Percentiles rank a stretch among this genome's conserved stretches.
These are phyloP conservation scores for Uloborus plumipes DNA, from an alignment of 2,888 invertebrate species.

Conservation along the genomic window DNA sequence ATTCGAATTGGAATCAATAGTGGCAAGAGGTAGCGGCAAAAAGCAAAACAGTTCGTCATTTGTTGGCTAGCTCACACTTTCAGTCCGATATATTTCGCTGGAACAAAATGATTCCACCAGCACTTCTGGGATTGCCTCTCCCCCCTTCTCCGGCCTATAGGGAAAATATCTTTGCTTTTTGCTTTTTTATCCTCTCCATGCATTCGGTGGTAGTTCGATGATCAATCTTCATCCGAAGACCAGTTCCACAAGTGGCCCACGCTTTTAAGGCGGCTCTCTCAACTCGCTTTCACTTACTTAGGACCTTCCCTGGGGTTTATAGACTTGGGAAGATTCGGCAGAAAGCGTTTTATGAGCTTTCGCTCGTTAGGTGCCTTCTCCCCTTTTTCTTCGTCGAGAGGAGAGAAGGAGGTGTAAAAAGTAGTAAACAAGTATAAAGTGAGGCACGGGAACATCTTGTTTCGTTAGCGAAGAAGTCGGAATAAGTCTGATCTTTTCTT, in stretches of 20 bases:
- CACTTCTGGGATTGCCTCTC: conserved; percentile 80
- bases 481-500: not conserved
- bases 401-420: not conserved
- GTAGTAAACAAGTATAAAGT: not conserved
- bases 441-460: conserved; percentile 11
- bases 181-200: not conserved
- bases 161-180: no score
- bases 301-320: not conserved
- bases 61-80: no score
- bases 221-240: conserved; percentile 39
- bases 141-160: not conserved
- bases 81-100: conserved; percentile 81
- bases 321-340: not conserved
- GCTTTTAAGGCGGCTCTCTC: conserved; percentile 43
- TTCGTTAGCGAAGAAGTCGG: conserved; percentile 6
- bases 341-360: not conserved
- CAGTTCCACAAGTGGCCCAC: conserved; percentile 43
- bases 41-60: no score
- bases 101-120: conserved; percentile 89
- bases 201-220: conserved; percentile 1
- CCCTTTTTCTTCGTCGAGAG: not conserved
- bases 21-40: no score
- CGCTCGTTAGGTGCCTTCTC: conserved; percentile 9
- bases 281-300: conserved; percentile 1
- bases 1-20: no score